phyloP scores from a whole-genome alignment of 2,113 vertebrate species.

The rabbit (Oryctolagus cuniculus) region mOryCun1.1 NC_091439.1:78987001-78987500 shows the following conservation, averaged over 20 bases:
- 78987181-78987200: neutral
- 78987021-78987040: no score
- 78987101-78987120: neutral
- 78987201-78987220: neutral
- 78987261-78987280: neutral
- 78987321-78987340: neutral
- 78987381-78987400: neutral
- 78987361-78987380: neutral
- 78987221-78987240: conserved; percentile 25
- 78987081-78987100: no score
- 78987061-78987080: no score
- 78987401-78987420: neutral
- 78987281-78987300: neutral
- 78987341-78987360: neutral
- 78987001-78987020: no score
- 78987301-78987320: neutral
- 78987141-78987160: neutral
- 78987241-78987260: neutral
- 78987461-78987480: no score
- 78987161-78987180: conserved; percentile 3
- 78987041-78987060: no score
- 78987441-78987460: neutral
- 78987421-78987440: neutral
- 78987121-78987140: neutral
- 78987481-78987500: no score